phyloP scores from a whole-genome alignment of 2,113 vertebrate genomes.

The Xenopus laevis region DNA sequence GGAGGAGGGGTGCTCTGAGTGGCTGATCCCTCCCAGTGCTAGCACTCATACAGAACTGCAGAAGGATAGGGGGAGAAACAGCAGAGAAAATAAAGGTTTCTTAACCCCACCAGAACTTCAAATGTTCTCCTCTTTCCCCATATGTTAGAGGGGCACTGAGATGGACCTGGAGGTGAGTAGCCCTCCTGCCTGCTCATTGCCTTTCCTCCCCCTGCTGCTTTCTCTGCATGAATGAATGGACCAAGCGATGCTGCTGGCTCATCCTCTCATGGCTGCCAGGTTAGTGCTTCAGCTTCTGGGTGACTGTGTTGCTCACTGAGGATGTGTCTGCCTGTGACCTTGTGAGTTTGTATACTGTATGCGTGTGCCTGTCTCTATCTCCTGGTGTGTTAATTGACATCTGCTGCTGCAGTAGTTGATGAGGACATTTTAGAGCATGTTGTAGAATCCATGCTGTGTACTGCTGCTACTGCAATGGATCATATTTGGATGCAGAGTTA shows the following conservation, averaged over 20 bases:
- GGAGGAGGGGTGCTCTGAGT: conserved; percentile 46
- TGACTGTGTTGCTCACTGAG: neutral
- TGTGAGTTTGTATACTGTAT: fast-evolving
- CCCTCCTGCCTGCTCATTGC: conserved; percentile 55
- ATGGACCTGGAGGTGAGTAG: conserved; percentile 69
- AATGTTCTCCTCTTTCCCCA: neutral
- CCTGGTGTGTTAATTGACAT: neutral
- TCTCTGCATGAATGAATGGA: conserved; percentile 76
- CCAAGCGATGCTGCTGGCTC: conserved; percentile 65
- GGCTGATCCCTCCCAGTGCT: conserved; percentile 36
- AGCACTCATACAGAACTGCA: conserved; percentile 34
- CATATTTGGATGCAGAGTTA: conserved; percentile 64
- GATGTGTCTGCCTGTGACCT: conserved; percentile 22
- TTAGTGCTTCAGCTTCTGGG: conserved; percentile 71
- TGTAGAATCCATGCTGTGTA: conserved; percentile 19
- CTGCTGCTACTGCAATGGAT: conserved; percentile 49
- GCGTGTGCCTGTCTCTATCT: conserved; percentile 1
- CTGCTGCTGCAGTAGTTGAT: neutral
- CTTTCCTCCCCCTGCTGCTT: conserved; percentile 50
- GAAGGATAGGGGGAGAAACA: conserved; percentile 41
- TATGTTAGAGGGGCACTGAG: conserved; percentile 53
- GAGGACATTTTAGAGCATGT: neutral
- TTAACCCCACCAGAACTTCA: conserved; percentile 45
- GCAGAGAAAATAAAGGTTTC: conserved; percentile 45
- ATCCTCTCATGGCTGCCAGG: conserved; percentile 93